Conservation (phyloP, 2,797 vertebrate species). For the Sitta carolinensis region DNA sequence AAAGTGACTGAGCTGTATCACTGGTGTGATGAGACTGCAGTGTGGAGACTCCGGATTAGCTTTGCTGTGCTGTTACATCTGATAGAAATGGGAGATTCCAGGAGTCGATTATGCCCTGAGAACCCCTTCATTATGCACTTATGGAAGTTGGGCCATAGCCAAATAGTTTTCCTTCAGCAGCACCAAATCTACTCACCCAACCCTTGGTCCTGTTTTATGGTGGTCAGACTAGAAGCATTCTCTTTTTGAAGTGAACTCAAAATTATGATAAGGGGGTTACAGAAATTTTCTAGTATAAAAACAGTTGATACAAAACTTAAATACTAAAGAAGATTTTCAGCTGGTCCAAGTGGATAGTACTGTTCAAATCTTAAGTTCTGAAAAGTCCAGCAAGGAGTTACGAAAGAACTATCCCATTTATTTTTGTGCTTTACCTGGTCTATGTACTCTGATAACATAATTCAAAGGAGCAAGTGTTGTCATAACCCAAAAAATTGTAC, state of each 20-base stretch:
- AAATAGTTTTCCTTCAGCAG: not conserved
- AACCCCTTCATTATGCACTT: rapidly evolving
- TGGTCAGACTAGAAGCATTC: not conserved
- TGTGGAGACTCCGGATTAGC: not conserved
- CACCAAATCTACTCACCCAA: not conserved
- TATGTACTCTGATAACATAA: not conserved
- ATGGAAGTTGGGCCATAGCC: not conserved
- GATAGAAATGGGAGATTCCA: not conserved
- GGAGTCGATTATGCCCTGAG: not conserved
- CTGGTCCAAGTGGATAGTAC: not conserved
- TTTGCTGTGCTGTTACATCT: not conserved
- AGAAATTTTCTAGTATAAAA: not conserved
- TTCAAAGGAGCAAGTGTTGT: not conserved
- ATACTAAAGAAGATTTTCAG: not conserved
- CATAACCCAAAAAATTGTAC: not conserved
- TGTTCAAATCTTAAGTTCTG: not conserved
- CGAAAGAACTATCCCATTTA: not conserved
- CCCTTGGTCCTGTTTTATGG: not conserved
- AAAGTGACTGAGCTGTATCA: not conserved
- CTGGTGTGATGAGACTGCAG: not conserved
- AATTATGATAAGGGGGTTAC: not conserved
- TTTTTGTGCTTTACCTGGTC: not conserved
- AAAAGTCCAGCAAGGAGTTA: not conserved
- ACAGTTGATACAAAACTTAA: not conserved
- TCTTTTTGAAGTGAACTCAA: not conserved